phyloP scores from a whole-genome alignment of 2,797 vertebrate species.

The Spatula clypeata region DNA sequence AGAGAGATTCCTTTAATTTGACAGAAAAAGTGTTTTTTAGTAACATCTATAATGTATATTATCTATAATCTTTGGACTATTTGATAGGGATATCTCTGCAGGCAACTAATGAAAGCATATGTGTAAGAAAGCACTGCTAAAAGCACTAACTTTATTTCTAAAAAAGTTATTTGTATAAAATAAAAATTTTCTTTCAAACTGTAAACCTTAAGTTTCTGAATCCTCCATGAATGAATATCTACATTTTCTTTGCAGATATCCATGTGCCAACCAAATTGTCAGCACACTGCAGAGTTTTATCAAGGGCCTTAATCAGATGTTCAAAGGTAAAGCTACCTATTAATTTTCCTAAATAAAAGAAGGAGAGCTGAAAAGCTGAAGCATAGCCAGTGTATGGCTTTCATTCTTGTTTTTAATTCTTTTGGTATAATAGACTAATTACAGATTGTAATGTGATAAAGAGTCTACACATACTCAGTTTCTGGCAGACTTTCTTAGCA shows the following conservation, averaged over 20 bases:
- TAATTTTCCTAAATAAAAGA: not conserved
- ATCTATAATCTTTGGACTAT: not conserved
- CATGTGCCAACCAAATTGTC: not conserved
- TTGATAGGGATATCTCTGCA: not conserved
- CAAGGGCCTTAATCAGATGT: not conserved
- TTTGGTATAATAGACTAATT: not conserved
- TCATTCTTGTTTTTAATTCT: not conserved
- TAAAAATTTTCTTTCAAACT: not conserved
- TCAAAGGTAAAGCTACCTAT: not conserved
- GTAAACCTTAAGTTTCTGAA: not conserved
- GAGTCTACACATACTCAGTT: conserved; percentile 84
- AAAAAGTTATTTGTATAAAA: not conserved
- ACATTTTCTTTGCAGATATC: not conserved
- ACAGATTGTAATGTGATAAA: not conserved
- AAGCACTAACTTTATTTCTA: not conserved
- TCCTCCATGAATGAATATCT: not conserved
- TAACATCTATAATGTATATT: not conserved
- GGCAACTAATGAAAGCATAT: not conserved
- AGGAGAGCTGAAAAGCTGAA: not conserved
- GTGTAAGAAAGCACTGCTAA: not conserved
- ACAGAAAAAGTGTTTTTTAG: not conserved
- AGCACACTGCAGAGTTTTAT: not conserved
- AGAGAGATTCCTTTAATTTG: not conserved
- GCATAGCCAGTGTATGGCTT: not conserved
- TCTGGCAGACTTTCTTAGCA: conserved; percentile 87